These are phyloP conservation scores for Drosophila sechellia DNA, from an alignment of 1,140 invertebrate species.

Conservation along the genomic window DNA sequence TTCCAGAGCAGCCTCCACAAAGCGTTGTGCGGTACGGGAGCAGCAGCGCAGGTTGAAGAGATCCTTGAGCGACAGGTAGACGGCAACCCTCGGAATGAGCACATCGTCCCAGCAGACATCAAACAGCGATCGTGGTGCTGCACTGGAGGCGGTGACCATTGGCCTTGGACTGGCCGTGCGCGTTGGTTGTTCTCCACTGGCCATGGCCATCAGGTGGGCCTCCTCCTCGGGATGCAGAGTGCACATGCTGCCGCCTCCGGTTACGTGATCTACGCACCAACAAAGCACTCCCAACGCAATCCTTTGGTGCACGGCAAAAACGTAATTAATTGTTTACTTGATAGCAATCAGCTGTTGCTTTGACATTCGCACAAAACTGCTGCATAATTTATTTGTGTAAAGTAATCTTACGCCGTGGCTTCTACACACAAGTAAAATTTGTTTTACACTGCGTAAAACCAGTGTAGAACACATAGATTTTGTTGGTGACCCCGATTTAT, in stretches of 20 bases:
- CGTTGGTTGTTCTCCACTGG: slow-evolving; percentile 1
- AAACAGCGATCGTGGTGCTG: slow-evolving; percentile 76
- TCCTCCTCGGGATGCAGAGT: slow-evolving; percentile 69
- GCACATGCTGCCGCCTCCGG: slow-evolving; percentile 48
- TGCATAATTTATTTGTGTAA: too few species aligned
- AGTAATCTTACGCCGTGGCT: too few species aligned
- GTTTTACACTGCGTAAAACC: too few species aligned
- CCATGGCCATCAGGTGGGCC: slow-evolving; percentile 60
- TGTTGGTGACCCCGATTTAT: background rate
- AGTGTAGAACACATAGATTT: too few species aligned
- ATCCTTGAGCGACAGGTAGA: slow-evolving; percentile 85
- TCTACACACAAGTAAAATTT: too few species aligned
- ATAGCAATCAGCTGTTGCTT: slow-evolving; percentile 7
- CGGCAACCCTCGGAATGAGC: slow-evolving; percentile 85
- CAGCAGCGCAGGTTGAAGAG: slow-evolving; percentile 86
- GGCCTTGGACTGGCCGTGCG: slow-evolving; percentile 31
- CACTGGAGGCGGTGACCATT: background rate
- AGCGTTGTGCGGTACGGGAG: slow-evolving; percentile 81
- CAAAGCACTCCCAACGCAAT: slow-evolving; percentile 1
- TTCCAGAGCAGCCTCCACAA: slow-evolving; percentile 63
- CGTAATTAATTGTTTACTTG: slow-evolving; percentile 32
- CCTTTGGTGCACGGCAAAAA: slow-evolving; percentile 1
- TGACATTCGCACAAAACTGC: background rate
- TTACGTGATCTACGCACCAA: slow-evolving; percentile 43
- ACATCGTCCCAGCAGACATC: slow-evolving; percentile 87